Base-by-base conservation (phyloP, 1,140 invertebrate genomes). In the Listronotus bonariensis region DNA sequence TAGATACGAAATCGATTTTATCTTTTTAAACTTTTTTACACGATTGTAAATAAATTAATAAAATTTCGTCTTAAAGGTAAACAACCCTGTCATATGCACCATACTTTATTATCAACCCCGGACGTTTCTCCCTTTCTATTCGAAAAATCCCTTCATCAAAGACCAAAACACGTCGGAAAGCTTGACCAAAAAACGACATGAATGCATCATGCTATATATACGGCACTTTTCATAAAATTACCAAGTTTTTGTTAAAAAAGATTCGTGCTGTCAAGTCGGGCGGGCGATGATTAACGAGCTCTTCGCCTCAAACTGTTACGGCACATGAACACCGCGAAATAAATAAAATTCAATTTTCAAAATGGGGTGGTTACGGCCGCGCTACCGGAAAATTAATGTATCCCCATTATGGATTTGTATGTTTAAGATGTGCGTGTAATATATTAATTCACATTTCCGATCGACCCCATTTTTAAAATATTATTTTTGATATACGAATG, bases 291-390 rank as follows among this genome's bases (percentile, higher is more conserved):
- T 60, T 60, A 60, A 60, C 36, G 58, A 60, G 9, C 26, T n/a
- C 14, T 12, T 31, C 56, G 56, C 31, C 34, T 31, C 53, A 40
- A 43, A 56, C 56, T 38, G 56, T 60, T 60, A 60, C 58, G 58
- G 48, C 46, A 18, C 34, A 38, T 52, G 48, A 51, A 51, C 58
- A 58, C 31, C 8, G 20, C 15, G n/a, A 46, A 51, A 60, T 60
- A 60, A 60, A 60, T 60, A 60, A 60, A 60, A 60, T 60, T 60
- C 46, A 60, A 60, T 60, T 60, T 60, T 34, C 18, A 52, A 60
- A 60, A 60, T 51, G 48, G 58, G n/a, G 18, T 36, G 34, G 34
- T 36, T 36, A 36, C 34, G 34, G 34, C 34, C 11, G 8, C 34
- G 34, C 34, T 36, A 36, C 34, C 34, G 34, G 34, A 36, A 36